Evolutionary conservation across 2,113 vertebrate species (phyloP).

Genomic region (Paradisaea rubra): DNA sequence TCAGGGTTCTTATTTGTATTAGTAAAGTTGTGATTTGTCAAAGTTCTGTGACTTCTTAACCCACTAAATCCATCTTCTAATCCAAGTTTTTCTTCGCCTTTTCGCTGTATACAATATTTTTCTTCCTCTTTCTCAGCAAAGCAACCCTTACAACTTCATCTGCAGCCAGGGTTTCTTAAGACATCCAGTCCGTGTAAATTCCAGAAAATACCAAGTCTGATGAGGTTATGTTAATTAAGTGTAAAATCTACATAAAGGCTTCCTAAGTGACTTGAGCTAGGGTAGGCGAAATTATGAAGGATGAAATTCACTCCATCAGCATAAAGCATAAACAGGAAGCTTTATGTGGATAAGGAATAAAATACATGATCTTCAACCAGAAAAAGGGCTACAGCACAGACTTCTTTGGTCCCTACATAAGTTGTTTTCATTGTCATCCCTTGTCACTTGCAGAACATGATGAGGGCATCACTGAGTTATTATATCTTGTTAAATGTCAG

Average conservation of each 20-base stretch:
- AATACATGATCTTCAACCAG: not conserved
- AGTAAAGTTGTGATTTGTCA: conserved; percentile 74
- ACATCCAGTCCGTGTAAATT: conserved; percentile 20
- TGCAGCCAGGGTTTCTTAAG: not conserved
- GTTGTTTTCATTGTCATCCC: not conserved
- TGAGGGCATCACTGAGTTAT: not conserved
- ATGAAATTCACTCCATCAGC: conserved; percentile 51
- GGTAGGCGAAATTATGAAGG: conserved; percentile 35
- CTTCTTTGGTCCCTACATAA: not conserved
- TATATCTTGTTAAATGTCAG: not conserved
- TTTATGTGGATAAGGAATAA: conserved; percentile 1
- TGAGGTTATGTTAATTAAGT: conserved; percentile 41
- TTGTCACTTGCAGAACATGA: not conserved
- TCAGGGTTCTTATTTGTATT: conserved; percentile 74
- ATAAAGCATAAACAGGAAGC: conserved; percentile 39
- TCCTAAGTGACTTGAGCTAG: conserved; percentile 54
- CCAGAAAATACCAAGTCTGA: conserved; percentile 13
- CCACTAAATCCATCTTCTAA: conserved; percentile 63
- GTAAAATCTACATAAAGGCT: conserved; percentile 56
- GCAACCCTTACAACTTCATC: not conserved
- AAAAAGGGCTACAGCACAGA: not conserved
- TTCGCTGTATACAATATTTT: conserved; percentile 41
- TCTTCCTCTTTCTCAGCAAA: conserved; percentile 8
- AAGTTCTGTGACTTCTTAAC: conserved; percentile 65
- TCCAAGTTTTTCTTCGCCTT: conserved; percentile 38